Evolutionary conservation across 2,797 vertebrate species (phyloP).

Genomic region (Aldrovandia affinis): DNA sequence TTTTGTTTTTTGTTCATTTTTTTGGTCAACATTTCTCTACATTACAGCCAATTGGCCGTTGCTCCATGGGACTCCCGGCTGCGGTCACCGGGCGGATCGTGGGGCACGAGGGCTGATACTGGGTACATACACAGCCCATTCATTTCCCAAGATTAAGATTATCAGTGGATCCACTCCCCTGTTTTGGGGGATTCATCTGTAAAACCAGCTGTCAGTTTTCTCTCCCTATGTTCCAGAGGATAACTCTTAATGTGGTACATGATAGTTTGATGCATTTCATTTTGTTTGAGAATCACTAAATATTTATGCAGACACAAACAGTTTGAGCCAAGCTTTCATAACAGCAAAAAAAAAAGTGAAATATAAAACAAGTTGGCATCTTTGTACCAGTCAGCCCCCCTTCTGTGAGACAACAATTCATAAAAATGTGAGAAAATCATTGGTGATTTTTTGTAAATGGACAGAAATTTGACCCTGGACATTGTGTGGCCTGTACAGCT

Average conservation of each 20-base stretch:
- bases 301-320: too few relatives aligned
- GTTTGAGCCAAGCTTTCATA: too few relatives aligned
- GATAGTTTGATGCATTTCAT: slow-evolving; percentile 8
- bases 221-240: neutral
- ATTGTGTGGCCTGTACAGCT: neutral
- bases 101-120: neutral
- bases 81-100: neutral
- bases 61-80: neutral
- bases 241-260: neutral
- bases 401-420: too few relatives aligned
- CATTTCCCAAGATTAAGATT: neutral
- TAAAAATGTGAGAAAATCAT: neutral
- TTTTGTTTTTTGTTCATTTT: neutral
- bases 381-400: too few relatives aligned
- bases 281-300: too few relatives aligned
- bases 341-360: too few relatives aligned
- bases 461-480: too few relatives aligned
- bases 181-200: neutral
- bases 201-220: neutral
- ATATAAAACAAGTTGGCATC: too few relatives aligned
- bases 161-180: neutral
- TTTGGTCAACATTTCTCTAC: too few relatives aligned
- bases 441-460: neutral
- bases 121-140: neutral
- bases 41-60: neutral